Evolutionary conservation across 2,797 vertebrate species (phyloP), one percentile per base, ranked within the genome.

Genomic region (Pseudopleuronectes americanus): DNA sequence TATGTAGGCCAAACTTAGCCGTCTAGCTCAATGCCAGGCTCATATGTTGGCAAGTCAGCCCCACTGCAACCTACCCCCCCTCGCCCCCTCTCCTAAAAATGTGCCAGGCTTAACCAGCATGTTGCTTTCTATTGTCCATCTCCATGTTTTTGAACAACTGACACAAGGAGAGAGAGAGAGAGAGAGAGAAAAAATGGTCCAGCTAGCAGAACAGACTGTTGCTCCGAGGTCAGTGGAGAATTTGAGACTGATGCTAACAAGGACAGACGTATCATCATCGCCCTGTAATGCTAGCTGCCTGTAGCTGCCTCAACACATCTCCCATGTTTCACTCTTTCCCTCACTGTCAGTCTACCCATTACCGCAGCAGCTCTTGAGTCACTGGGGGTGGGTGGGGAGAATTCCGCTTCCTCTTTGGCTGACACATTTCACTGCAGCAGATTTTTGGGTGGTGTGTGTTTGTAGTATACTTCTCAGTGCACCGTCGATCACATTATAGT

Each of bases 1-100:
- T 85, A 83, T 88, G 84, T 74, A 89, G 89, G 86, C 89, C 90
- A 84, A 85, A 89, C 75, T 80, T 90, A 72, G 84, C 75, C 38
- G 78, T 71, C 78, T 80, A 81, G 71, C 80, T 73, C 28, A 70
- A 76, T 76, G 75, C 55, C 82, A 77, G 55, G 57, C 81, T 90
- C 68, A n/a, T 72, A 38, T 77, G 57, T 73, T 73, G 71, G 51
- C 53, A 76, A 74, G 76, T 74, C 52, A 82, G 76, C 67, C 80
- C 28, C 63, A 49, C 57, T 70, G 47, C 58, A 68, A 47, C 68
- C 64, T 60, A 8, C 49, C 26, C 36, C 36, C 12, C 31, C 64
- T 66, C 65, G 3, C 4, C 43, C 10, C 43, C 43, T 45, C 43
- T 13, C 17, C 43, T 14, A 17, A 31, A 31, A 48, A 78, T 56